Base-by-base conservation (phyloP, 1,140 invertebrate genomes). In the Diploscapter pachys region DNA sequence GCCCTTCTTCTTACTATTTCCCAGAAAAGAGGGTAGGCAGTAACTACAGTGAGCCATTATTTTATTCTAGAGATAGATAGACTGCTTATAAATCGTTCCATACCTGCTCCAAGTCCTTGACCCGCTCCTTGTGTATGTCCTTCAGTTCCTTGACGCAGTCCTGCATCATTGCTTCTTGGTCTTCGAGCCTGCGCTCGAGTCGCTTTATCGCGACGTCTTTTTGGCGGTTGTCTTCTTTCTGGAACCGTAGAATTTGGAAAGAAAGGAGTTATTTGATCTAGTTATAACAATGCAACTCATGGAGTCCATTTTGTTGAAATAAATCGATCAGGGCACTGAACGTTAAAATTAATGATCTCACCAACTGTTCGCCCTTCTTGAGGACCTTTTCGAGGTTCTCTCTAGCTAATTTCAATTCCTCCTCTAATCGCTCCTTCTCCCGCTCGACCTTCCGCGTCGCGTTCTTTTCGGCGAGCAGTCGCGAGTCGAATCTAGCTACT, bases 121-220 rank as follows among this genome's bases (percentile, higher is more conserved):
- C 64, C 51, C 69, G 54, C n/a, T 71, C 64, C 72, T 83, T 82
- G 51, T 82, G 81, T 13, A 71, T 72, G 49, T 79, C 70, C 55
- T 81, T 83, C 62, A 82, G 63, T 62, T 82, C 82, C 59, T 72
- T 63, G 48, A 82, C 66, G 69, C 81, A 82, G 51, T 78, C 75
- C n/a, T 84, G 78, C 81, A 82, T 82, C 59, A 84, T 73, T 4
- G 73, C 80, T n/a, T 73, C 74, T 72, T 82, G 83, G 48, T 82
- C 82, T 57, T 82, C 81, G 49, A 83, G 69, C 63, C 80, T 81
- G 6, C 73, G 73, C 63, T 82, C 81, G 69, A 82, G 71, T 57
- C 80, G 79, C 53, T 63, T 64, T 48, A 80, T 78, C 53, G 62
- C 69, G 49, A 70, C 78, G n/a, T 82, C 80, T 61, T 72, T 73